Base-by-base conservation (phyloP, 2,113 vertebrate species). In the Larimichthys polyactis region DNA sequence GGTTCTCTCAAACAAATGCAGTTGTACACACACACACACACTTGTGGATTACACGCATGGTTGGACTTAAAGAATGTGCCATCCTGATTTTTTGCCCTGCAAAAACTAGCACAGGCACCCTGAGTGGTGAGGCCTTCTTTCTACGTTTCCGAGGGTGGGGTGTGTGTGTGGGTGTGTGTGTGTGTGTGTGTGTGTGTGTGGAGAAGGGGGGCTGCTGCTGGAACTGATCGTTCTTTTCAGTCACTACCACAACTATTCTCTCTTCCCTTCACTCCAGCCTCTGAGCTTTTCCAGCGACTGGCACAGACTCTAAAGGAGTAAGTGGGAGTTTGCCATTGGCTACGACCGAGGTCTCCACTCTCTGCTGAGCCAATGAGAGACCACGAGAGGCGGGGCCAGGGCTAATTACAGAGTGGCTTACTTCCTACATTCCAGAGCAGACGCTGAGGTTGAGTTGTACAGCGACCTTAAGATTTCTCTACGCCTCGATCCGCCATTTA, bases 371-470 rank as follows among this genome's bases (percentile, higher is more conserved):
- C 93, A 92, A 89, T 91, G 27, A 57, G 67, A 77, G 75, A 11
- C 0, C 27, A 7, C 0, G 2, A 44, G 57, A 48, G 85, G 89
- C 64, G 4, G 76, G 71, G 54, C 71, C 71, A 17, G 36, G 60
- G 54, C 64, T 92, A 93, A 95, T 95, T 92, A 94, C 91, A 95
- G 89, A 89, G 81, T 24, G 83, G 71, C 76, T 87, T 49, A 89
- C 87, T 88, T 88, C 83, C 85, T 84, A 75, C 92, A 93, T 93
- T 94, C 92, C 93, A 86, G 46, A 90, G 83, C 32, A 79, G 79
- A 87, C 17, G 57, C 82, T 71, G 85, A 87, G 82, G 81, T 72
- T 71, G 71, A 68, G 81, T 29, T 62, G 54, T 60, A 79, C 44
- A 66, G 75, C 5, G 57, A 66, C 64, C n/a, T 73, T 52, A 52